phyloP scores from a whole-genome alignment of 2,888 invertebrate species.

The Temnothorax unifasciatus region DNA sequence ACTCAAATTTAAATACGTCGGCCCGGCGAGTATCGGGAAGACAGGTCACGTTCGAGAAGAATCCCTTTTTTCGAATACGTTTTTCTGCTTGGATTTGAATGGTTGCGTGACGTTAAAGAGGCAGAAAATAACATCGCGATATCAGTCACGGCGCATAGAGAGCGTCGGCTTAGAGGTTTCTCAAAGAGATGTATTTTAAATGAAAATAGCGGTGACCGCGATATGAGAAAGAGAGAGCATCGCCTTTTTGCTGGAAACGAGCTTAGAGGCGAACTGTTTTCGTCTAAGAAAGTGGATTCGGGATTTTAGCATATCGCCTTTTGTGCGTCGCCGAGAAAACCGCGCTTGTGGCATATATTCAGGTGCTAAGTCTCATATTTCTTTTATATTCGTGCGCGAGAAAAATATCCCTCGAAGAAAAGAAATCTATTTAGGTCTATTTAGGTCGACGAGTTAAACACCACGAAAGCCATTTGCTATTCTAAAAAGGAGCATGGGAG shows the following conservation, averaged over 20 bases:
- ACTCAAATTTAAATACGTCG: constrained; percentile 75
- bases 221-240: not conserved
- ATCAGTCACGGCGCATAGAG: constrained; percentile 69
- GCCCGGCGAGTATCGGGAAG: constrained; percentile 69
- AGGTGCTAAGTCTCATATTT: constrained; percentile 3
- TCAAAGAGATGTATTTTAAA: constrained; percentile 70
- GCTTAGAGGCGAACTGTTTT: constrained; percentile 38
- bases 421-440: constrained; percentile 41
- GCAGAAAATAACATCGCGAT: constrained; percentile 57
- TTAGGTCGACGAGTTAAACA: constrained; percentile 22
- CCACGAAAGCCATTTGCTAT: constrained; percentile 42
- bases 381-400: constrained; percentile 19
- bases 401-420: constrained; percentile 36
- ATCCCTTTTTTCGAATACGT: constrained; percentile 64
- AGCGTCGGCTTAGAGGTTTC: constrained; percentile 10
- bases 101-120: constrained; percentile 59
- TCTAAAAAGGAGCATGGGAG: not conserved
- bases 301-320: constrained; percentile 49
- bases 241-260: constrained; percentile 27
- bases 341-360: constrained; percentile 17
- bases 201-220: constrained; percentile 65
- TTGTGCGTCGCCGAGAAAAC: constrained; percentile 28
- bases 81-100: constrained; percentile 59
- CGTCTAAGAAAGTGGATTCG: constrained; percentile 46
- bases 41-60: constrained; percentile 71